Conservation (phyloP, 1,140 invertebrate species). For the Drosophila repletoides region DNA sequence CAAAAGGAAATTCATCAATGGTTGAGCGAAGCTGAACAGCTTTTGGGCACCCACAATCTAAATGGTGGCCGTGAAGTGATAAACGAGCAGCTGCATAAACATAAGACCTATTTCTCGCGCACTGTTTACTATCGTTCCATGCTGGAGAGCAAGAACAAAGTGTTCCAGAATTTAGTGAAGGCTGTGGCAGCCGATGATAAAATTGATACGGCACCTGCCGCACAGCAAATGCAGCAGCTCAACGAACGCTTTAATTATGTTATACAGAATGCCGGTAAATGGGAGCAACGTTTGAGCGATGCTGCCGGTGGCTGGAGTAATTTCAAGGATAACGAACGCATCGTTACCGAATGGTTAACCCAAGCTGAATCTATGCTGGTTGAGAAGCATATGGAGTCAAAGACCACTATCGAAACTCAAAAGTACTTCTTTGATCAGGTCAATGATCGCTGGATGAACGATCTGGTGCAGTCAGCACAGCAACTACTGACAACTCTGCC, state of each 20-base stretch:
- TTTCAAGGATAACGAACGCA: constrained; percentile 90
- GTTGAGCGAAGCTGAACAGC: constrained; percentile 91
- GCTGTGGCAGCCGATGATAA: constrained; percentile 88
- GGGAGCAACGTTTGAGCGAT: constrained; percentile 91
- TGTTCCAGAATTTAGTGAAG: constrained; percentile 93
- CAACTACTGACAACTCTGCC: constrained; percentile 90
- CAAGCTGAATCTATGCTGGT: constrained; percentile 91
- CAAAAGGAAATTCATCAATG: constrained; percentile 92
- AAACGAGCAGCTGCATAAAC: constrained; percentile 89
- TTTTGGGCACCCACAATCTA: constrained; percentile 86
- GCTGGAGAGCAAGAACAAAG: constrained; percentile 96
- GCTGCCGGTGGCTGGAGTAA: constrained; percentile 92
- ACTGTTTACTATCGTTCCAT: constrained; percentile 96
- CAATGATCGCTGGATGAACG: constrained; percentile 91
- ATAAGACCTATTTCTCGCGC: constrained; percentile 94
- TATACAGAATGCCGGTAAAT: constrained; percentile 88
- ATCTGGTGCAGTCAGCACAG: constrained; percentile 90
- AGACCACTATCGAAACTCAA: constrained; percentile 90
- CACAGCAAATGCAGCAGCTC: constrained; percentile 88
- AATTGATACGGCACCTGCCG: constrained; percentile 88
- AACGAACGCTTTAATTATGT: constrained; percentile 92
- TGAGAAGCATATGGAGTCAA: constrained; percentile 91
- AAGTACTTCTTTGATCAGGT: constrained; percentile 93
- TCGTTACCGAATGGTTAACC: constrained; percentile 93
- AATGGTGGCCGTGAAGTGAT: constrained; percentile 89